These are phyloP conservation scores for Spilarctia lutea DNA, from an alignment of 2,888 invertebrate genomes.

Conservation along the genomic window DNA sequence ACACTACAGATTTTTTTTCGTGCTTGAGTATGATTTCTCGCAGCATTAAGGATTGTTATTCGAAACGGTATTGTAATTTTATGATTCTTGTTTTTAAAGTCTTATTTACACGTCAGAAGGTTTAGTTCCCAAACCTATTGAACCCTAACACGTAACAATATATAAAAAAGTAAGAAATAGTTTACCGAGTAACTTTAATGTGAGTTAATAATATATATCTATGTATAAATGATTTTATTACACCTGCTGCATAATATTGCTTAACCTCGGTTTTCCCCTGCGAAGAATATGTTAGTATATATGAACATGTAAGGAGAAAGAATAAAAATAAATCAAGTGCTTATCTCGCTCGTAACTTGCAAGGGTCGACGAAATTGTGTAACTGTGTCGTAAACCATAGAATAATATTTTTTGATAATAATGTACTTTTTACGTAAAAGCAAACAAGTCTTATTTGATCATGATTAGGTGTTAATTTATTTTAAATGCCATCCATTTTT, in stretches of 20 bases:
- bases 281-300: constrained; percentile 25
- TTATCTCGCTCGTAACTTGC: constrained; percentile 43
- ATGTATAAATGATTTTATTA: neutral
- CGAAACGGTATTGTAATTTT: no score
- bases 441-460: neutral
- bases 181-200: no score
- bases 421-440: neutral
- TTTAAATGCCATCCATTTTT: neutral
- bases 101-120: no score
- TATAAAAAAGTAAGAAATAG: no score
- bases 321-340: constrained; percentile 47
- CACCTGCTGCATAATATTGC: constrained; percentile 7
- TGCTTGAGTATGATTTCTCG: no score
- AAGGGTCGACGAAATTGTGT: constrained; percentile 40
- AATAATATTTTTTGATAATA: constrained; percentile 21
- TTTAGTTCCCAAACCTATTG: no score
- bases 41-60: no score
- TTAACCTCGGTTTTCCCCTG: constrained; percentile 19
- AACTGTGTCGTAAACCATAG: constrained; percentile 37
- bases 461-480: neutral
- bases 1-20: no score
- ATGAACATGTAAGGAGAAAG: constrained; percentile 31
- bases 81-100: no score
- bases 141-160: no score
- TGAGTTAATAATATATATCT: no score